A percentile compares a stretch with the other conserved stretches of the same genome.
Evolutionary conservation across 2,888 invertebrate genomes (phyloP).

Genomic region (Galeruca laticollis): DNA sequence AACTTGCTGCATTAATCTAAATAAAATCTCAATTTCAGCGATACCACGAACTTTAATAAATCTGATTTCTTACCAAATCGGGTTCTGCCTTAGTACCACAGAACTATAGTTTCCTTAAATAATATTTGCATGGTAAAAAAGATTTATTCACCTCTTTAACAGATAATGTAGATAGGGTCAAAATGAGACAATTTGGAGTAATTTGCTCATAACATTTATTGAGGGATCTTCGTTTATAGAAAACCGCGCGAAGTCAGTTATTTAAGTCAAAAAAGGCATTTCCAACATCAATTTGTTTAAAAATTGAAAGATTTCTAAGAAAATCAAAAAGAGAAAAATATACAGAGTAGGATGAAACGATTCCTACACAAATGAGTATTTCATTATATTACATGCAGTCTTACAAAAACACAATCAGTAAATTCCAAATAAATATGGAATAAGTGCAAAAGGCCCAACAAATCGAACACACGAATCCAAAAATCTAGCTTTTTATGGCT

Average conservation of each 20-base stretch:
- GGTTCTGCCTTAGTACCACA: no score
- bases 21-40: no score
- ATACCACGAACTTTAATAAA: no score
- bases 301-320: conserved; percentile 42
- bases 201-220: conserved; percentile 48
- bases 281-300: conserved; percentile 26
- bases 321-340: conserved; percentile 43
- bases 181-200: conserved; percentile 1
- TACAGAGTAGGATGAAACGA: conserved; percentile 49
- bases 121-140: no score
- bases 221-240: conserved; percentile 37
- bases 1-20: no score
- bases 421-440: conserved; percentile 43
- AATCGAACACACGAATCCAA: conserved; percentile 42
- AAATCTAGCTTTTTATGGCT: conserved; percentile 42
- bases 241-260: conserved; percentile 32
- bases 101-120: no score
- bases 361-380: conserved; percentile 57
- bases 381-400: conserved; percentile 56
- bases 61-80: neutral
- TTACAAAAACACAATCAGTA: conserved; percentile 51
- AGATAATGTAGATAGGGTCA: neutral
- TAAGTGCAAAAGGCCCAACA: conserved; percentile 55
- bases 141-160: neutral
- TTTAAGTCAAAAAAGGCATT: conserved; percentile 39